Base-by-base conservation (phyloP, 2,797 vertebrate genomes). In the Sebastolobus alascanus region DNA sequence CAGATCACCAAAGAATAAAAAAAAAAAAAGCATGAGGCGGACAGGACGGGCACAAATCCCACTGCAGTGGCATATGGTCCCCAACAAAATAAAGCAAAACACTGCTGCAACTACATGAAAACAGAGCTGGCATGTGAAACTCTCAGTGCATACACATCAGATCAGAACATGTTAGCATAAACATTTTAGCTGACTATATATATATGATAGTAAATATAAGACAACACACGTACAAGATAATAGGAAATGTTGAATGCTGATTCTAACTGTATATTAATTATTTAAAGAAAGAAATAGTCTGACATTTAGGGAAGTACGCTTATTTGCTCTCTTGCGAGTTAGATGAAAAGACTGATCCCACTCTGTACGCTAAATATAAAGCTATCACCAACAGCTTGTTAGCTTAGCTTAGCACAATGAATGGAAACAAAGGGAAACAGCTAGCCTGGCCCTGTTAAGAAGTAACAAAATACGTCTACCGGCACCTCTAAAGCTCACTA, bases 1-100 rank as follows among this genome's bases (percentile, higher is more conserved):
- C 46, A 6, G 79, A 92, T 91, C 82, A 89, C 37, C 31, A 20
- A n/a, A 31, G 75, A 87, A 72, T 55, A 55, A 77, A 61, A 75
- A 68, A 72, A 72, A 68, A 72, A 70, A 66, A 72, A 68, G 22
- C 63, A 73, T 69, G 61, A 78, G 67, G 59, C 5, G 0, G 43
- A 83, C 65, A 56, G 18, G 43, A 65, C 56, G 46, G 20, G 33
- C 58, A 65, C 40, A 46, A 37, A 80, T 68, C 77, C 61, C 50
- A 55, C 29, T 31, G 74, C 35, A 65, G 6, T 10, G 27, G 56
- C 68, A 6, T 73, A 73, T 86, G 77, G 79, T 84, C 52, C 25
- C 38, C 43, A 61, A 37, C 25, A 74, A 71, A 69, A 74, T 65
- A 20, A 8, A 35, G 60, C 22, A 33, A 68, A 76, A 68, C 40